These are phyloP conservation scores for Machimus atricapillus DNA, from an alignment of 2,888 invertebrate species.

Conservation along the genomic window DNA sequence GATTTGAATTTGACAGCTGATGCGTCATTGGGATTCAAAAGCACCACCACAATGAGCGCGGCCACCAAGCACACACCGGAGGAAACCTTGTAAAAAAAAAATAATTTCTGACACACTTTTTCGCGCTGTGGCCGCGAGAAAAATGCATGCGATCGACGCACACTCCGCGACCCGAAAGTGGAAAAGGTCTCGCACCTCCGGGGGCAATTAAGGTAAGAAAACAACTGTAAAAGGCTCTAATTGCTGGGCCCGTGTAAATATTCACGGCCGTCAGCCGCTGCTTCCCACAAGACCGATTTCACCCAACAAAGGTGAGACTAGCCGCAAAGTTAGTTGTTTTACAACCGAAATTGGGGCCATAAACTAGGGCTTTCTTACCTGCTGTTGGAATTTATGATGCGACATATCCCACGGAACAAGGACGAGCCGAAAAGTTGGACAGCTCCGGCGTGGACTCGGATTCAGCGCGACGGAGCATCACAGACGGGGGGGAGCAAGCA, in stretches of 20 bases:
- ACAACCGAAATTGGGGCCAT: slow-evolving; percentile 17
- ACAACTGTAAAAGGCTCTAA: background rate
- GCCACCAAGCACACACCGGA: background rate
- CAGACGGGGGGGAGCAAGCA: background rate
- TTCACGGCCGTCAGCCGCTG: background rate
- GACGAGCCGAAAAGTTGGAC: background rate
- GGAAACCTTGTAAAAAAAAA: background rate
- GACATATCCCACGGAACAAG: slow-evolving; percentile 49
- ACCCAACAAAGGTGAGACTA: background rate
- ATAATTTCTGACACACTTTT: background rate
- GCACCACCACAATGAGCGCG: background rate
- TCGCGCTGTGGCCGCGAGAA: background rate
- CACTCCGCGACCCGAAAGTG: background rate
- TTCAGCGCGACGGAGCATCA: background rate
- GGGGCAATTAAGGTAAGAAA: background rate
- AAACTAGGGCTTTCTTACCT: slow-evolving; percentile 46
- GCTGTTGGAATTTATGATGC: slow-evolving; percentile 50
- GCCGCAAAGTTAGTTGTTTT: slow-evolving; percentile 1
- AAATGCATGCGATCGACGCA: background rate
- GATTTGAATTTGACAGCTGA: slow-evolving; percentile 29
- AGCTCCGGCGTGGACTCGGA: background rate
- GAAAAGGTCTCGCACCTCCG: background rate
- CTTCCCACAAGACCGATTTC: background rate
- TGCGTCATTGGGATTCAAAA: slow-evolving; percentile 19
- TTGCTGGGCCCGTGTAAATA: background rate